phyloP scores from a whole-genome alignment of 2,888 invertebrate genomes.

The Agrochola macilenta region DNA sequence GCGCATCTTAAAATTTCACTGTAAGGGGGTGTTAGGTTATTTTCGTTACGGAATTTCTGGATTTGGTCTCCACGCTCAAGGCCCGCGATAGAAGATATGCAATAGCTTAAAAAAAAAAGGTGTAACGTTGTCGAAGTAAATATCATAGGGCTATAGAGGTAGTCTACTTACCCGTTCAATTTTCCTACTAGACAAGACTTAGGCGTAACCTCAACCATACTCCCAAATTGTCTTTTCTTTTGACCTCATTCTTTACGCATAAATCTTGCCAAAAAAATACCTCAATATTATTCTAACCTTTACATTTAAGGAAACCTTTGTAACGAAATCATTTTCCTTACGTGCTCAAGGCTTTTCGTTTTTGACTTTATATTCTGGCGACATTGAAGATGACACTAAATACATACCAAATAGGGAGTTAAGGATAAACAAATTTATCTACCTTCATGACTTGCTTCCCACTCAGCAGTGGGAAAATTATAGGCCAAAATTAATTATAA shows the following conservation, averaged over 20 bases:
- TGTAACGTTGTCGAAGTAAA: neutral
- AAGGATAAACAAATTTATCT: conserved; percentile 3
- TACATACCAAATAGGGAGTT: neutral
- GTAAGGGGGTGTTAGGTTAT: too few species aligned
- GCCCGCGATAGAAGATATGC: too few species aligned
- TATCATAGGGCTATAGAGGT: too few species aligned
- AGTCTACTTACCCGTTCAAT: neutral
- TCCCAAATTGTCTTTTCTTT: neutral
- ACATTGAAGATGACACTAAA: neutral
- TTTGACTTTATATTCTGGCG: conserved; percentile 3
- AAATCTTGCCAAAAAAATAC: conserved; percentile 35
- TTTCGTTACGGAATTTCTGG: too few species aligned
- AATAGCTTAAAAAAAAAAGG: too few species aligned
- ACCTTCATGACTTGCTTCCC: neutral
- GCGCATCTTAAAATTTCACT: too few species aligned
- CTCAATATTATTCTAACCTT: conserved; percentile 17
- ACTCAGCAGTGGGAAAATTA: too few species aligned
- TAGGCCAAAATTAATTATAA: neutral
- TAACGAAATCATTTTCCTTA: conserved; percentile 37
- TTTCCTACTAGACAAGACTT: too few species aligned
- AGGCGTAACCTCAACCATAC: neutral
- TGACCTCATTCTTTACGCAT: conserved; percentile 29
- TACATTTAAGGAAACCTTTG: neutral
- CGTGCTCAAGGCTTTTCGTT: conserved; percentile 31
- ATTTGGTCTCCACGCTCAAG: too few species aligned